A percentile compares a stretch with the other conserved stretches of the same genome.
Evolutionary conservation across 2,888 invertebrate genomes (phyloP).

Genomic region (Protonemura montana): DNA sequence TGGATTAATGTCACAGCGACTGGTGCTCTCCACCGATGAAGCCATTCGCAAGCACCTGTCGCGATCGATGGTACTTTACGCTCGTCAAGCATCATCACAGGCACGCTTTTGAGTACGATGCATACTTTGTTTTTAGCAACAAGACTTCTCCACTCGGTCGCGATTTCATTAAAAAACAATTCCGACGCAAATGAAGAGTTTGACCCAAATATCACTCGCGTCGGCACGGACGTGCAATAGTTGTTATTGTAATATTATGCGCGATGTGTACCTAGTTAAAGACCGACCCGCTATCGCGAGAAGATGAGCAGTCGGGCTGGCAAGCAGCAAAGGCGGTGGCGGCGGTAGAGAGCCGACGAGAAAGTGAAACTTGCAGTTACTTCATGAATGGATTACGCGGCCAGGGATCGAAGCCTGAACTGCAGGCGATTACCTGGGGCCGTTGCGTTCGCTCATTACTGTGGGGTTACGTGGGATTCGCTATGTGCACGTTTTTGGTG

Average conservation of each 20-base stretch:
- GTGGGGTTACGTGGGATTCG: background rate
- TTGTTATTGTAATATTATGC: slow-evolving; percentile 19
- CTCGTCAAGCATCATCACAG: background rate
- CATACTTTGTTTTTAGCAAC: background rate
- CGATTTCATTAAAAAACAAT: slow-evolving; percentile 3
- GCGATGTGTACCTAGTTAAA: slow-evolving; percentile 13
- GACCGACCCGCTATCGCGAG: background rate
- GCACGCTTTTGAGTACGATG: background rate
- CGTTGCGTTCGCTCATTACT: slow-evolving; percentile 14
- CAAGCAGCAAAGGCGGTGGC: no score
- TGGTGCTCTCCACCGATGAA: background rate
- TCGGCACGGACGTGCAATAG: background rate
- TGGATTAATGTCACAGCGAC: background rate
- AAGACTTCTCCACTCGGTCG: background rate
- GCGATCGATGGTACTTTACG: background rate
- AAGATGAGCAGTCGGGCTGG: background rate
- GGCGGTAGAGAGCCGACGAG: background rate
- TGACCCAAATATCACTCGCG: background rate
- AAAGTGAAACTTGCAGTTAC: slow-evolving; percentile 33
- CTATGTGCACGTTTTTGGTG: background rate
- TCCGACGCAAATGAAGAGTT: background rate
- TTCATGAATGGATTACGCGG: slow-evolving; percentile 30
- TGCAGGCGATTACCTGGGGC: slow-evolving; percentile 1
- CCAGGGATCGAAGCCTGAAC: background rate
- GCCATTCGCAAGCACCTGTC: background rate